Base-by-base conservation (phyloP, 2,888 invertebrate genomes). In the Deilephila elpenor region DNA sequence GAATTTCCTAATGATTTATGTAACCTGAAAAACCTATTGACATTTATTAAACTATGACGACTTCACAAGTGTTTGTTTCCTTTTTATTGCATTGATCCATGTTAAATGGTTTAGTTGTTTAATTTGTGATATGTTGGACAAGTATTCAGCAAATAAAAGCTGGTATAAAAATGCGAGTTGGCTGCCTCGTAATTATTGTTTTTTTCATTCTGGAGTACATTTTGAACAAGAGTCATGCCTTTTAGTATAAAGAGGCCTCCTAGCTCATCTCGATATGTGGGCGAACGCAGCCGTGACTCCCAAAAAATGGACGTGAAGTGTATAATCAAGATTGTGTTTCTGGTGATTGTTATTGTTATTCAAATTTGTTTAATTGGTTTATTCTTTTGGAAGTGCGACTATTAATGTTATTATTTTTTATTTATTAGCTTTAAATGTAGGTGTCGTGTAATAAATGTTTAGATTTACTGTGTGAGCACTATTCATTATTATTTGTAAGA, bases 301-400 rank as follows among this genome's bases (percentile, higher is more conserved):
- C 5, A 82, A 53, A 74, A 75, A 3, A 62, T 86, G 51, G 83
- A 86, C 53, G 44, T 83, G 5, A 89, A 87, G 77, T 90, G 88
- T 71, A 86, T 84, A 11, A 29, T 84, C 3, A 90, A 87, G 78
- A 78, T 82, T 20, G 76, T 72, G 0, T 73, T 83, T 3, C 82
- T 91, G 56, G 71, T 79, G 0, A n/a, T 78, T 5, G 77, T 90
- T 32, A 74, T 89, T 14, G n/a, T 86, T 17, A 7, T 82, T 29
- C 91, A 91, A 80, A 80, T 90, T 73, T 83, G 80, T 61, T 59
- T 84, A 20, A 83, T 88, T 17, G 70, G 85, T 5, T 67, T 85
- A 32, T 84, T 84, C 61, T 81, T 85, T 75, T 82, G 82, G 80
- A 76, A 61, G 34, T 61, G 67, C 11, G 72, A 73, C 14, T 53